Evolutionary conservation across 2,113 vertebrate genomes (phyloP), one percentile per base, ranked within the genome.

Genomic region (Prunella fulvescens): DNA sequence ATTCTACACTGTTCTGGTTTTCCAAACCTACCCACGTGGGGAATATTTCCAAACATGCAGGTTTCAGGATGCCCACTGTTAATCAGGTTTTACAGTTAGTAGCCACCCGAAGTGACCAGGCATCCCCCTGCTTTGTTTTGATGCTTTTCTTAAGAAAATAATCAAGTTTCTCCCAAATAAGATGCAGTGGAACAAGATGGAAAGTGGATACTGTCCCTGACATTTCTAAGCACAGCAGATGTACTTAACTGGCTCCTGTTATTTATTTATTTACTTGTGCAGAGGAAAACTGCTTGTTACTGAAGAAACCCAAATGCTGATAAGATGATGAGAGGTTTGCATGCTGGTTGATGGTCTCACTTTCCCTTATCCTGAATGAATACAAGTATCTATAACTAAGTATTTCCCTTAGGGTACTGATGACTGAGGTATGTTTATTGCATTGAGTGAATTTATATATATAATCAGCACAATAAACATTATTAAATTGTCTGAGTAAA

Each of bases 381-480:
- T 79, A 56, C 54, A 93, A 96, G 90, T 83, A 91, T 92, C 86
- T 70, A 82, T 96, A 96, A 96, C 95, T 97, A 95, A 97, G 23
- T 45, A 73, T 95, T 96, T 93, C 96, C 94, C 95, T 91, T 67
- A 80, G 92, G 95, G 80, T 94, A 73, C 89, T 93, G 97, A 96
- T 78, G 93, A 97, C 84, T 85, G 78, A 96, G 95, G 87, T 92
- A 86, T 88, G 94, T 97, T 97, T 97, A 97, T 74, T 93, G 92
- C 96, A 95, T 91, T 95, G 95, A 94, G 80, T 89, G 95, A 95
- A 97, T 97, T 96, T 97, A 95, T 97, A 96, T 97, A 96, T 93
- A 94, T 96, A 96, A 97, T 98, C 97, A 97, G 97, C 95, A 98
- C 97, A 97, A 98, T 96, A 98, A 97, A 98, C 95, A 96, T 97